phyloP scores from a whole-genome alignment of 1,140 invertebrate species.

The Daktulosphaira vitifoliae region DNA sequence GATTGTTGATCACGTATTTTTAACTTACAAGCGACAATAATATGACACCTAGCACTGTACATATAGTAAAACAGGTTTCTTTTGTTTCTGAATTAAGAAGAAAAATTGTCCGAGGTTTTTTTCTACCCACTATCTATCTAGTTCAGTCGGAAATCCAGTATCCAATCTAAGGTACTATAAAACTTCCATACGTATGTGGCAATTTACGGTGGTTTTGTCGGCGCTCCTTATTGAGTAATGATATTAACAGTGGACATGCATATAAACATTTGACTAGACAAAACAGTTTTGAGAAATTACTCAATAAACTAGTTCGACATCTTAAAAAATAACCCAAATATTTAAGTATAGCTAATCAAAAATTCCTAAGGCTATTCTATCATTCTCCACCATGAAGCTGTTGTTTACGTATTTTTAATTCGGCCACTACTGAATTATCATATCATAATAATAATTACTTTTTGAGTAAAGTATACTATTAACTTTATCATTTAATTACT shows the following conservation, averaged over 20 bases:
- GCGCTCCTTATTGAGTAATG: constrained; percentile 15
- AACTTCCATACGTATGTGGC: constrained; percentile 9
- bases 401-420: neutral
- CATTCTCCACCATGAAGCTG: neutral
- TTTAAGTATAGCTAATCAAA: no score
- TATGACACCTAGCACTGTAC: constrained; percentile 13
- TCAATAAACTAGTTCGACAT: neutral
- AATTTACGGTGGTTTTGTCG: neutral
- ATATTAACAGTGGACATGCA: no score
- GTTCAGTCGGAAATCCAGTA: neutral
- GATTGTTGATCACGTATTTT: no score
- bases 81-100: constrained; percentile 17
- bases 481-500: no score
- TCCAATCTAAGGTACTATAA: neutral
- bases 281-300: neutral
- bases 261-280: no score
- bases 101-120: neutral
- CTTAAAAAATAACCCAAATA: no score
- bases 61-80: constrained; percentile 20
- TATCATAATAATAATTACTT: no score
- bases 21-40: constrained; percentile 20
- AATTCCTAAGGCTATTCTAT: neutral
- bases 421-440: neutral
- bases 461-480: no score
- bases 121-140: constrained; percentile 1